Evolutionary conservation across 2,888 invertebrate genomes (phyloP).

Genomic region (Pheosia gnoma): DNA sequence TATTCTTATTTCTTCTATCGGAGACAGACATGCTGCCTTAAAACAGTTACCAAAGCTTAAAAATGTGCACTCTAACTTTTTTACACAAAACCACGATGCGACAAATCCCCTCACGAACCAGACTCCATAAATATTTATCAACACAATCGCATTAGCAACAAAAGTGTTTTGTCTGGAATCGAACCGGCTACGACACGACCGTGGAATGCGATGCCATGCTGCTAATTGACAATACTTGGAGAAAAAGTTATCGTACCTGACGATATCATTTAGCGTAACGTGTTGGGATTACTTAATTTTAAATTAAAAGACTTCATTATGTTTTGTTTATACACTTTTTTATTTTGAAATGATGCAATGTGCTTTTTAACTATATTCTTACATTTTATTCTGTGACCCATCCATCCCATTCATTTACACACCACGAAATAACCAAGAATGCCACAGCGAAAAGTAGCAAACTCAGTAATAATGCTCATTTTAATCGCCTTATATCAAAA

Average conservation of each 20-base stretch:
- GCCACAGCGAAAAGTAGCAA: too few relatives aligned
- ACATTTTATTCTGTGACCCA: too few relatives aligned
- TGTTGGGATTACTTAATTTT: slow-evolving; percentile 19
- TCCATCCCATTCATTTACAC: too few relatives aligned
- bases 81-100: slow-evolving; percentile 16
- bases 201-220: slow-evolving; percentile 54
- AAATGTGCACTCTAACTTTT: slow-evolving; percentile 13
- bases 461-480: too few relatives aligned
- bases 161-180: slow-evolving; percentile 45
- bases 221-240: slow-evolving; percentile 49
- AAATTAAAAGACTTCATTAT: neutral
- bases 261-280: slow-evolving; percentile 38
- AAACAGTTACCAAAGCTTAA: slow-evolving; percentile 1
- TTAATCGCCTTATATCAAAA: too few relatives aligned
- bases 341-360: too few relatives aligned
- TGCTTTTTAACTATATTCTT: too few relatives aligned
- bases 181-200: slow-evolving; percentile 47
- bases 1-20: too few relatives aligned
- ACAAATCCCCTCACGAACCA: slow-evolving; percentile 27
- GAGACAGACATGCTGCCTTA: too few relatives aligned
- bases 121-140: slow-evolving; percentile 54
- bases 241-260: slow-evolving; percentile 44
- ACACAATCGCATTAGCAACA: slow-evolving; percentile 61
- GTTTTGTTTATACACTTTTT: too few relatives aligned
- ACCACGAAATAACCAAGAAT: too few relatives aligned